Conservation (phyloP, 2,113 vertebrate species). For the Condylura cristata region DNA sequence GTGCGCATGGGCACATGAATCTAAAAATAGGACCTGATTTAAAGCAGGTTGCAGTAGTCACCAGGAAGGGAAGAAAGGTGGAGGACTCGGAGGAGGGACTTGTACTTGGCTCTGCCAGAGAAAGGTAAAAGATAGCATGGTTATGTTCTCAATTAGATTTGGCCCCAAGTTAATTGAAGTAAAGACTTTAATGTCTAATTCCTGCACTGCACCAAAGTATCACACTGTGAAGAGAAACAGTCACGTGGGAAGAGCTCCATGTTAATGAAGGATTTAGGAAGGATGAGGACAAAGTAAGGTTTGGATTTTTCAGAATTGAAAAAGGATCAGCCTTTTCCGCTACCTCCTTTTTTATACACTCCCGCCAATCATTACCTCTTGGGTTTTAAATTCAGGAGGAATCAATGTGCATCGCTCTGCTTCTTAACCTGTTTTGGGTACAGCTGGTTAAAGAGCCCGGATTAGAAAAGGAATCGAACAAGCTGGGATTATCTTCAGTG, state of each 20-base stretch:
- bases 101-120: not conserved
- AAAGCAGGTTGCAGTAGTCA: slow-evolving; percentile 35
- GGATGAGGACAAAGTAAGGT: slow-evolving; percentile 23
- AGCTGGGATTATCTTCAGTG: slow-evolving; percentile 65
- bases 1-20: not conserved
- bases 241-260: not conserved
- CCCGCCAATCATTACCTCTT: not conserved
- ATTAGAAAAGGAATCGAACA: slow-evolving; percentile 71
- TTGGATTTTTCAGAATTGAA: slow-evolving; percentile 41
- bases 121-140: slow-evolving; percentile 56
- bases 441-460: slow-evolving; percentile 55
- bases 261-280: slow-evolving; percentile 65
- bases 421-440: slow-evolving; percentile 52
- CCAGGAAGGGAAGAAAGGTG: not conserved
- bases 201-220: not conserved
- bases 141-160: slow-evolving; percentile 70
- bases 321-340: slow-evolving; percentile 13
- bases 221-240: slow-evolving; percentile 14
- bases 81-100: not conserved
- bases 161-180: slow-evolving; percentile 63
- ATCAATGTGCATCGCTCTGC: slow-evolving; percentile 14
- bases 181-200: slow-evolving; percentile 65
- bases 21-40: slow-evolving; percentile 69
- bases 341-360: not conserved
- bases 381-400: slow-evolving; percentile 39